Evolutionary conservation across 23 tunicate species (phyloP), one percentile per base, ranked within the genome.

Genomic region (Halocynthia aurantium): DNA sequence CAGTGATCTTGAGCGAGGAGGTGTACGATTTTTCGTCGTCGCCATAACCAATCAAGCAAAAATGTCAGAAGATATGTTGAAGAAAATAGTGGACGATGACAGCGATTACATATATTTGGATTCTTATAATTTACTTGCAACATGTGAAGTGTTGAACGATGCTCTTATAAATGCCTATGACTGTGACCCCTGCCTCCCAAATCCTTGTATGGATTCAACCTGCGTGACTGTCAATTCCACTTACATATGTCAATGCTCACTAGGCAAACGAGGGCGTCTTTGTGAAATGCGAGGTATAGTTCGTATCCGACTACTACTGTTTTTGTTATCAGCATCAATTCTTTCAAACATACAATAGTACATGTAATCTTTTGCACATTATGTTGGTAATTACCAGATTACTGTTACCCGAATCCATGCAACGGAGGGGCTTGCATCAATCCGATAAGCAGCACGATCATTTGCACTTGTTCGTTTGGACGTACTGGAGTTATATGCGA

Each of bases 321-420:
- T n/a, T n/a, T n/a, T n/a, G n/a, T n/a, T n/a, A n/a, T n/a, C 44
- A 31, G 44, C 44, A 31, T 31, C 44, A 31, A 31, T 31, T 31
- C 44, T 31, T 31, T 31, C 4, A 31, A 1, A 31, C 44, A 0
- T 31, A 31, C 4, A 31, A 31, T 31, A 31, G 44, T 31, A 31
- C 44, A 31, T 31, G 44, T 31, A 31, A 31, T 65, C 31, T 9
- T 6, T 5, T 65, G 70, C 70, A 65, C 19, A 20, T 65, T 65
- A 2, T 58, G 15, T 58, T 58, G 15, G 2, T 58, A 13, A 58
- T 58, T 13, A 58, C n/a, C 2, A 65, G 70, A 65, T 65, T 20
- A 15, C 22, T 65, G 70, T 15, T 20, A 65, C 2, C 70, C 70
- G 15, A 65, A 65, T 15, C 70, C 70, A 65, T 65, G 70, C 70